Evolutionary conservation across 2,888 invertebrate species (phyloP).

Genomic region (Lottia gigantea): DNA sequence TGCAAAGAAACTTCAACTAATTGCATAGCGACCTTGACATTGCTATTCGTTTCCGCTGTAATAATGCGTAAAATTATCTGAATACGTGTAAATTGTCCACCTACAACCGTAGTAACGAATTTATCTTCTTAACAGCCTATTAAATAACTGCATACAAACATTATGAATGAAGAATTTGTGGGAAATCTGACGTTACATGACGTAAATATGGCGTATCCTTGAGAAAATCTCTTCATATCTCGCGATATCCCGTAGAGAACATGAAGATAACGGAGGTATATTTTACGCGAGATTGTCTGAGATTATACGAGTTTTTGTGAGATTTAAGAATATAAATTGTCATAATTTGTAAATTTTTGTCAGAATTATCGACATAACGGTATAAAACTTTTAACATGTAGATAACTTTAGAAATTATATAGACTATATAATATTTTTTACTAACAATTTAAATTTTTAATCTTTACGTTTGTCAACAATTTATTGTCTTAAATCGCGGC

Average conservation of each 20-base stretch:
- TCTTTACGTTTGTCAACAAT: not conserved
- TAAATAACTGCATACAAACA: not conserved
- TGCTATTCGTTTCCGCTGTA: too few relatives aligned
- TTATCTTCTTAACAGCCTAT: too few relatives aligned
- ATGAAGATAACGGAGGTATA: not conserved
- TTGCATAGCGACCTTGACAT: too few relatives aligned
- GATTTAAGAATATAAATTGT: not conserved
- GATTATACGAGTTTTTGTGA: not conserved
- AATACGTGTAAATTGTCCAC: too few relatives aligned
- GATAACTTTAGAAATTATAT: not conserved
- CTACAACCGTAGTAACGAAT: too few relatives aligned
- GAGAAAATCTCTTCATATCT: not conserved
- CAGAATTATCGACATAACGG: not conserved
- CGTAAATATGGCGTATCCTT: not conserved
- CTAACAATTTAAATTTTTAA: not conserved
- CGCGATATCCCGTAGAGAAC: not conserved
- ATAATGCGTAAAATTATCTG: too few relatives aligned
- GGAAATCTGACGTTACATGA: conserved; percentile 10
- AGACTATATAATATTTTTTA: not conserved
- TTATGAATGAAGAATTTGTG: conserved; percentile 7
- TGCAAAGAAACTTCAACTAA: too few relatives aligned
- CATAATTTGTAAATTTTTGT: conserved; percentile 6
- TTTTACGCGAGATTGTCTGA: not conserved
- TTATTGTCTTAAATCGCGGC: not conserved
- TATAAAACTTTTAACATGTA: conserved; percentile 3